Evolutionary conservation across 2,888 invertebrate species (phyloP).

Genomic region (Ichneumon xanthorius): DNA sequence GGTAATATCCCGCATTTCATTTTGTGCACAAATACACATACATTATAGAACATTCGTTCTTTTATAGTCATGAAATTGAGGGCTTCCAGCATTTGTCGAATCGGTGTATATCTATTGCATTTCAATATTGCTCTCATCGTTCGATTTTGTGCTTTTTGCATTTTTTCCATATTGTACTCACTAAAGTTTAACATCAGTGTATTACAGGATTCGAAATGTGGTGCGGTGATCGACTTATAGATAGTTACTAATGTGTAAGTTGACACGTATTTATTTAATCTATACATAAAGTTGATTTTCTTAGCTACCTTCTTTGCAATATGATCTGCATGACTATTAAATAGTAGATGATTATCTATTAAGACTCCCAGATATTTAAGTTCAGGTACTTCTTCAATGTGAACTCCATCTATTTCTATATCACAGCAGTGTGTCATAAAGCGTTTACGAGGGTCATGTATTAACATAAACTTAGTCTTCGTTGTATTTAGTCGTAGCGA

Average conservation of each 20-base stretch:
- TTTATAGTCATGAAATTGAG: slow-evolving; percentile 3
- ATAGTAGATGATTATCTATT: not conserved
- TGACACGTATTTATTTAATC: not conserved
- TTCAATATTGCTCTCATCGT: slow-evolving; percentile 8
- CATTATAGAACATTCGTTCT: not conserved
- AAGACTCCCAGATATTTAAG: not conserved
- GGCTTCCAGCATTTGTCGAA: slow-evolving; percentile 4
- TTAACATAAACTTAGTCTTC: not conserved
- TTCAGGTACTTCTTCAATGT: not conserved
- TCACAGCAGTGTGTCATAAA: not conserved
- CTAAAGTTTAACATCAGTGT: slow-evolving; percentile 22
- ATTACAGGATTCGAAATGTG: slow-evolving; percentile 27
- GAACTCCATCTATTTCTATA: not conserved
- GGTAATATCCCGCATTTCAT: not conserved
- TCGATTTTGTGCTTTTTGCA: slow-evolving; percentile 34
- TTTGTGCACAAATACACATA: slow-evolving; percentile 20
- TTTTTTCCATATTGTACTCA: slow-evolving; percentile 1
- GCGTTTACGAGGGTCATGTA: not conserved
- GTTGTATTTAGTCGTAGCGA: no score
- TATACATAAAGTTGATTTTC: not conserved
- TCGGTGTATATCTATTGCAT: slow-evolving; percentile 14
- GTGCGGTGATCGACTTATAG: slow-evolving; percentile 13
- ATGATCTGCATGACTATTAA: not conserved
- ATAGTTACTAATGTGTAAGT: not conserved
- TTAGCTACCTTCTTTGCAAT: slow-evolving; percentile 1